Base-by-base conservation (phyloP, 2,888 invertebrate species). In the Apotomis capreana region DNA sequence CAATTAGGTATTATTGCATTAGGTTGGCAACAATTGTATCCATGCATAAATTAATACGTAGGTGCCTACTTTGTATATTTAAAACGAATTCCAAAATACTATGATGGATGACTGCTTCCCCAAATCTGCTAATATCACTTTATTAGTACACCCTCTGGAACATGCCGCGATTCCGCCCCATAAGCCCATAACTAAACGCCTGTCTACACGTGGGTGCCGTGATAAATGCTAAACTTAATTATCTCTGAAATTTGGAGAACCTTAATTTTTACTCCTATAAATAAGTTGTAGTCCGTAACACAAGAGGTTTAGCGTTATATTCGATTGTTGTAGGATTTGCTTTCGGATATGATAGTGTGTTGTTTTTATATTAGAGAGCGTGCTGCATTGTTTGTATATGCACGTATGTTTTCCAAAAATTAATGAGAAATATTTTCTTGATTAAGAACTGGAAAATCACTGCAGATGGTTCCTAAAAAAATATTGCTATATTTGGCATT, bases 171-270 rank as follows among this genome's bases (percentile, higher is more conserved):
- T 62, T 59, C 69, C 61, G 40, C 67, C 63, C 73, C 73, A 75
- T 74, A 68, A 61, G 63, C 67, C 68, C 71, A 70, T 73, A 62
- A 61, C 55, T 75, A 77, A 69, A 75, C 68, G 74, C 73, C 76
- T 78, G 86, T 75, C 81, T 74, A 85, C 89, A 89, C 81, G 80
- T 88, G 89, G 84, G 79, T 74, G 75, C 69, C 57, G 61, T 87
- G 88, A 88, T 85, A 78, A 80, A 87, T 84, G 86, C 77, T 82
- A 80, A 83, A 79, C 79, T 86, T 89, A 89, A 89, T 89, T 89
- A 87, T 78, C 78, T 81, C 77, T 77, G 79, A 83, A 84, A 84
- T 80, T 68, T 54, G 55, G 40, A 8, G 44, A 55, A 49, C 26
- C 4, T 57, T 5, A 26, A 26, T 44, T 55, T 65, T 65, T 8